Base-by-base conservation (phyloP, 2,888 invertebrate species). In the Schizotus pectinicornis region DNA sequence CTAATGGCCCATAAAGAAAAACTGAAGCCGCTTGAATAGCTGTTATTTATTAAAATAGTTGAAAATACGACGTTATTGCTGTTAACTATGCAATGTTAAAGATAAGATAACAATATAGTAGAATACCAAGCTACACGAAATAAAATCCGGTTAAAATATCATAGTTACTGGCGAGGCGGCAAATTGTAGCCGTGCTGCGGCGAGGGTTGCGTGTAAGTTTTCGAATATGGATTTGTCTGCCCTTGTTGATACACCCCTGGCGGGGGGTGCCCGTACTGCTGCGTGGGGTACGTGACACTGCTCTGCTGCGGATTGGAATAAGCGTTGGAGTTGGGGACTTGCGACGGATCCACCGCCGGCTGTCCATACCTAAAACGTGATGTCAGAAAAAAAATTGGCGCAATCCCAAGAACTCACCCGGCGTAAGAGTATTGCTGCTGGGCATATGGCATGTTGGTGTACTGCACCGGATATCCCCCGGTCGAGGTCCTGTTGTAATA, bases 191-290 rank as follows among this genome's bases (percentile, higher is more conserved):
- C 71, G 52, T 77, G 78, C 50, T 71, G 72, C 8, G 72, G 70
- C 12, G 72, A 69, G 3, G 74, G 74, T 61, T 76, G 76, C 22
- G 71, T 72, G 55, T 74, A 79, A 36, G 72, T 71, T 64, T 79
- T 79, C 1, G 77, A 74, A 59, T 79, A 79, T 6, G 78, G 78
- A 59, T 79, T 79, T 36, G 64, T 73, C 63, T 74, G 75, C 7
- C 62, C 59, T 32, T 69, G 70, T 7, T 62, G 63, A 39, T 63
- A 56, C 34, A 61, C 62, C 41, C 65, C 65, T 54, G 69, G 63
- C n/a, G 70, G 45, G 8, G 71, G 68, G 41, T 73, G 69, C 39
- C 62, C 60, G 53, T 71, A 71, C 55, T 75, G 74, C 38, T 73
- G 74, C 35, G 70, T 67, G 8, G 70, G 71, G 59, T 75, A 76